Evolutionary conservation across 2,888 invertebrate genomes (phyloP).

Genomic region (Syrphus vitripennis): DNA sequence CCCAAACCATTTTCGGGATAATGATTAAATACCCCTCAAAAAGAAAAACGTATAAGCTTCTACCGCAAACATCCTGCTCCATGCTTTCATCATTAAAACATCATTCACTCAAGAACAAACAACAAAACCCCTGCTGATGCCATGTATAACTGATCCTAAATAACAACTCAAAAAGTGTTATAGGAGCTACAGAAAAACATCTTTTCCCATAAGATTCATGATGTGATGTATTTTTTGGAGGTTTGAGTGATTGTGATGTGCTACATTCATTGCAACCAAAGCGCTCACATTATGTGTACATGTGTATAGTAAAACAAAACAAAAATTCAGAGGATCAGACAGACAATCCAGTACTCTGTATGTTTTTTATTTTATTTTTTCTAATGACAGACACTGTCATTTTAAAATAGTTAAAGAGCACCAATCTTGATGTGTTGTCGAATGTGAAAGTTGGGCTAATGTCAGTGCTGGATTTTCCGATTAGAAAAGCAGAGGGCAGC

Average conservation of each 20-base stretch:
- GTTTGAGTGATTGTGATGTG: slow-evolving; percentile 4
- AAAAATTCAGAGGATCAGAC: slow-evolving; percentile 44
- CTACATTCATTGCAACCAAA: slow-evolving; percentile 56
- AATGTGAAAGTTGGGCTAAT: background rate
- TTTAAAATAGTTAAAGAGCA: background rate
- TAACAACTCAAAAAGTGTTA: background rate
- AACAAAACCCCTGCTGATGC: background rate
- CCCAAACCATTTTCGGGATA: slow-evolving; percentile 11
- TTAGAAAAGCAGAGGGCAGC: no score
- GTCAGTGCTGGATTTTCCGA: background rate
- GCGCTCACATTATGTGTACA: no score
- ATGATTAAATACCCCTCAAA: slow-evolving; percentile 28
- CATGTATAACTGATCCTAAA: no score
- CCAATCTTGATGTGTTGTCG: background rate
- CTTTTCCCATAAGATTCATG: slow-evolving; percentile 58
- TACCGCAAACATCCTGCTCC: slow-evolving; percentile 21
- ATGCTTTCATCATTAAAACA: slow-evolving; percentile 59
- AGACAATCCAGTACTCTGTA: background rate
- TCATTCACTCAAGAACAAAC: slow-evolving; percentile 52
- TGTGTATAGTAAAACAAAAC: background rate
- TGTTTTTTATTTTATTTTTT: background rate
- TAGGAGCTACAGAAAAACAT: background rate
- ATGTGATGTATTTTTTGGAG: slow-evolving; percentile 39
- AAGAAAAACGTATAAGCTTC: slow-evolving; percentile 45
- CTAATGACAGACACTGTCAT: background rate